These are phyloP conservation scores for Denticeps clupeoides DNA, from an alignment of 2,797 vertebrate genomes.

Conservation along the genomic window DNA sequence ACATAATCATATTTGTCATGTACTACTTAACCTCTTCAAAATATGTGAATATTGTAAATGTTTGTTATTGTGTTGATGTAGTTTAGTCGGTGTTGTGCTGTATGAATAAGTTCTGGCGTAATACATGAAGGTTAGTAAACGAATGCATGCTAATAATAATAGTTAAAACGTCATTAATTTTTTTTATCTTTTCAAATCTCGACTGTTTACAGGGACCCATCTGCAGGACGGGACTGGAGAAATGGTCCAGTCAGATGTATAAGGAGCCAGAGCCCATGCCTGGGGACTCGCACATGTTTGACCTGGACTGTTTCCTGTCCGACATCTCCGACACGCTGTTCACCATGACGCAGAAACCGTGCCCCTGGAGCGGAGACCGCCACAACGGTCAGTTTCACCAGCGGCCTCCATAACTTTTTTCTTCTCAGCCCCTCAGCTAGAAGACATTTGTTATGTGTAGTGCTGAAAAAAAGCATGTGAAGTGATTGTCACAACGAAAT, in stretches of 20 bases:
- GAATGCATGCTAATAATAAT: too few species aligned
- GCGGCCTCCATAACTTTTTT: too few species aligned
- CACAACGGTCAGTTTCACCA: constrained; percentile 65
- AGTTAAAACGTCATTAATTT: too few species aligned
- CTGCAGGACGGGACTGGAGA: constrained; percentile 58
- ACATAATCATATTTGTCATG: too few species aligned
- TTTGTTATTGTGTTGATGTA: not conserved
- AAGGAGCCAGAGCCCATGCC: constrained; percentile 70
- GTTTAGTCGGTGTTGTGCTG: not conserved
- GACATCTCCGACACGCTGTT: constrained; percentile 97
- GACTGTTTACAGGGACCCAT: constrained; percentile 66
- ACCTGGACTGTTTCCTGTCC: constrained; percentile 83
- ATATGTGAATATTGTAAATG: not conserved
- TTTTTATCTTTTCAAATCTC: not conserved
- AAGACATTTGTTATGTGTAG: too few species aligned
- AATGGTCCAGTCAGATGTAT: constrained; percentile 79
- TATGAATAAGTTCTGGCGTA: not conserved
- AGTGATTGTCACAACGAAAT: too few species aligned
- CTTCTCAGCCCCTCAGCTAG: too few species aligned
- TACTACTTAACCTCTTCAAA: not conserved
- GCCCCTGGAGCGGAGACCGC: constrained; percentile 55
- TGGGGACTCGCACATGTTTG: constrained; percentile 76
- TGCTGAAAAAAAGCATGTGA: too few species aligned
- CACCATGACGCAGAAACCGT: constrained; percentile 85
- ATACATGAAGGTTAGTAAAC: too few species aligned